Conservation (phyloP, 2,888 invertebrate genomes). For the Atethmia centrago region DNA sequence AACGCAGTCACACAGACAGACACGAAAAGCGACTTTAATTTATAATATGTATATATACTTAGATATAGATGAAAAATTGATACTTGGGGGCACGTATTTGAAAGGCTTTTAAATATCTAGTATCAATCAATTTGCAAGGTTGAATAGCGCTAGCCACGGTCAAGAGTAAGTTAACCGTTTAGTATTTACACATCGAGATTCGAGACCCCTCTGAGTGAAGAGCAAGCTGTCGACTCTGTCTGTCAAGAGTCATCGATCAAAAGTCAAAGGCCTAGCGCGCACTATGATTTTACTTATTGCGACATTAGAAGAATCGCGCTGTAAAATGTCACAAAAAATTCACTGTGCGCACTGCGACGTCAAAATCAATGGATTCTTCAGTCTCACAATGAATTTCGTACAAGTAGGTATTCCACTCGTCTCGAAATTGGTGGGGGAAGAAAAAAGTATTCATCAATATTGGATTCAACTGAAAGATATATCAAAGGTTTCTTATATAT, state of each 20-base stretch:
- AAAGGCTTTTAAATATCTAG: constrained; percentile 36
- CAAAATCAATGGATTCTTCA: too few species aligned
- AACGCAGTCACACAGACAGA: background rate
- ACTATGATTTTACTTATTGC: too few species aligned
- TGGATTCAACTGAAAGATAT: background rate
- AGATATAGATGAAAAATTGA: background rate
- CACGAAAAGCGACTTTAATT: background rate
- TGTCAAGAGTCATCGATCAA: background rate
- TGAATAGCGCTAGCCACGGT: constrained; percentile 25
- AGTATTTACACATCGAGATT: constrained; percentile 22
- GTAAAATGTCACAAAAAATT: too few species aligned
- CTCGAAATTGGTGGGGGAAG: too few species aligned
- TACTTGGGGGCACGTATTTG: constrained; percentile 3
- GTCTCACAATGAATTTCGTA: too few species aligned
- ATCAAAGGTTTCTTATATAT: background rate
- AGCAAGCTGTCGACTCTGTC: constrained; percentile 27
- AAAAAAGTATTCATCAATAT: too few species aligned
- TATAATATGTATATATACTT: background rate
- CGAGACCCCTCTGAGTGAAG: constrained; percentile 18
- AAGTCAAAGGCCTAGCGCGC: background rate
- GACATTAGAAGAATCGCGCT: too few species aligned
- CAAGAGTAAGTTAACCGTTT: constrained; percentile 42
- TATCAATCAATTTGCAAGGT: constrained; percentile 35
- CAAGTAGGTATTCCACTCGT: too few species aligned
- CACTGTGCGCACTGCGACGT: too few species aligned